phyloP scores from a whole-genome alignment of 2,113 vertebrate species.

The Kryptolebias marmoratus region DNA sequence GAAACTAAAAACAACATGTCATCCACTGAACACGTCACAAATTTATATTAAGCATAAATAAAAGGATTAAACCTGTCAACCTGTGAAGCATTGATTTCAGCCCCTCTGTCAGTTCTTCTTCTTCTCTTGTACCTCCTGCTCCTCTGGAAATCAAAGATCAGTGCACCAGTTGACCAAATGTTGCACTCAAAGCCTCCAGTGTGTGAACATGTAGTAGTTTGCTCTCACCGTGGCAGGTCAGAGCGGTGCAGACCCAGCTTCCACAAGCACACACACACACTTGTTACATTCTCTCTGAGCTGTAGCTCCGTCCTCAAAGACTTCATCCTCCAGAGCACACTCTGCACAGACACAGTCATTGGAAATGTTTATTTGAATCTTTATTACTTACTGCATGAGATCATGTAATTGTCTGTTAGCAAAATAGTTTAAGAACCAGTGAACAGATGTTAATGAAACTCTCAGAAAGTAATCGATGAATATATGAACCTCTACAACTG shows the following conservation, averaged over 20 bases:
- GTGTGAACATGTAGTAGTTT: neutral
- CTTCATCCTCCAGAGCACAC: constrained; percentile 93
- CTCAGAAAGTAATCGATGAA: too few species aligned
- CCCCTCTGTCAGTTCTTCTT: constrained; percentile 85
- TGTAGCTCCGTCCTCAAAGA: constrained; percentile 90
- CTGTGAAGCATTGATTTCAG: constrained; percentile 80
- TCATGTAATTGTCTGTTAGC: too few species aligned
- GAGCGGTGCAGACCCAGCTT: constrained; percentile 95
- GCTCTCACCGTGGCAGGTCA: constrained; percentile 88
- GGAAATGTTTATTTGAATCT: too few species aligned
- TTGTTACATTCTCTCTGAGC: constrained; percentile 93
- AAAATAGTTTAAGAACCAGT: too few species aligned
- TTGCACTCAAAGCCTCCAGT: neutral
- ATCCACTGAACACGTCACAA: too few species aligned
- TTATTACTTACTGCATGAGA: too few species aligned
- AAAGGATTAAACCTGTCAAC: neutral
- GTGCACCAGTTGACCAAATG: neutral
- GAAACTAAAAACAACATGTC: too few species aligned
- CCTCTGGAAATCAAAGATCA: constrained; percentile 53
- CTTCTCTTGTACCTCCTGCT: constrained; percentile 68
- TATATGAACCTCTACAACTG: too few species aligned
- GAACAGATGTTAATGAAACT: too few species aligned
- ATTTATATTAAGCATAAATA: too few species aligned
- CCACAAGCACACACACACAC: constrained; percentile 93
- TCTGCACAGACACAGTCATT: constrained; percentile 70